These are phyloP conservation scores for Muricea muricata DNA, from an alignment of 92 coral and sea anemone genomes.

Conservation along the genomic window DNA sequence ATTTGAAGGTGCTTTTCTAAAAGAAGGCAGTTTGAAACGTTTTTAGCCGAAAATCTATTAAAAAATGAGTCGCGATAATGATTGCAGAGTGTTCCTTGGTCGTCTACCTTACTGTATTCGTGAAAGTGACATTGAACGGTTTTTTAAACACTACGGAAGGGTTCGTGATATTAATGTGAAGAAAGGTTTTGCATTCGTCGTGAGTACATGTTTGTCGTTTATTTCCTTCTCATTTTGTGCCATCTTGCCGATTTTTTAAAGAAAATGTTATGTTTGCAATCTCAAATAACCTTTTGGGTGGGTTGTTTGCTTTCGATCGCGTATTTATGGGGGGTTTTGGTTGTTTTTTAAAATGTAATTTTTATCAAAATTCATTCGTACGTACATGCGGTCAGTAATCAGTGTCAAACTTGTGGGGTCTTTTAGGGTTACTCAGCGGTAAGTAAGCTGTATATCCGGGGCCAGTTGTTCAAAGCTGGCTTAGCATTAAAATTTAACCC, in stretches of 20 bases:
- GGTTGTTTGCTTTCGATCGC: background rate
- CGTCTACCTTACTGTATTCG: conserved; percentile 80
- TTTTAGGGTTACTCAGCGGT: background rate
- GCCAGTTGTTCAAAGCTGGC: no score
- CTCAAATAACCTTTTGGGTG: background rate
- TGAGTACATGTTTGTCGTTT: no score
- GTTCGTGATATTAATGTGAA: conserved; percentile 92
- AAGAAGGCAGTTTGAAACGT: background rate
- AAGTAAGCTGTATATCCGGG: no score
- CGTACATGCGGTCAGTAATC: no score
- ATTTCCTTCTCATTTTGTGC: no score
- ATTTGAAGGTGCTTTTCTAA: background rate
- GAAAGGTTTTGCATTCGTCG: conserved; percentile 97
- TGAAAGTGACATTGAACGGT: conserved; percentile 84
- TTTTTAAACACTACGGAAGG: conserved; percentile 90
- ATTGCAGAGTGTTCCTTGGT: conserved; percentile 92
- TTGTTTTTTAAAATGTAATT: no score
- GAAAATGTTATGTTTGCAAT: background rate
- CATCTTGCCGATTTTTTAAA: background rate
- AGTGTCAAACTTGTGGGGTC: background rate
- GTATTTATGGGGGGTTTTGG: background rate
- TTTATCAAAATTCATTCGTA: no score
- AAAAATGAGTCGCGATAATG: conserved; percentile 91
- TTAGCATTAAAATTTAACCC: no score
- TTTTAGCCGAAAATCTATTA: background rate